Base-by-base conservation (phyloP, 2,797 vertebrate genomes). In the Coccyzus lansbergi region DNA sequence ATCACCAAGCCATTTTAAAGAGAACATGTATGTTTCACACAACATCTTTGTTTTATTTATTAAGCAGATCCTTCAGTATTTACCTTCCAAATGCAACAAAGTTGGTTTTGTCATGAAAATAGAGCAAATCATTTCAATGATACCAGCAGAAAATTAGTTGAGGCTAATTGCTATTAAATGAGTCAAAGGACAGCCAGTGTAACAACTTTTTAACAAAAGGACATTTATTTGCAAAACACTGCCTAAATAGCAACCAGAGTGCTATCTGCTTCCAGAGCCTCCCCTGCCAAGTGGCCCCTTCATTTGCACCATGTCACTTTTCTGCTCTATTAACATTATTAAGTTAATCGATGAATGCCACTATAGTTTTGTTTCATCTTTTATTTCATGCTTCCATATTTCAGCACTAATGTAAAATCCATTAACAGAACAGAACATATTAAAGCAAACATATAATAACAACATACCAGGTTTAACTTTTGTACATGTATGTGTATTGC, bases 221-320 rank as follows among this genome's bases (percentile, higher is more conserved):
- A 24, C 21, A 12, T 72, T 76, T 53, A 58, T 81, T 93, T 93
- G 60, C 49, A 87, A 84, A 93, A 96, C 17, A 29, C 42, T 86
- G 78, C 64, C 62, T 72, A 71, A 95, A 56, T 24, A 71, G 55
- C 72, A 79, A 38, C 2, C 17, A 12, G 31, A 69, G 28, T 13
- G 33, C 28, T 51, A 31, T 24, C 10, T 24, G 8, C 12, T 83
- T 42, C 60, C 38, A 56, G 31, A 82, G 6, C 7, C 33, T 74
- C 46, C 38, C 34, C 60, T 46, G n/a, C 38, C 86, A 69, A 29
- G 1, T 42, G 52, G 34, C 59, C 34, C 29, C 11, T 28, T 87
- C 56, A 25, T 63, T 55, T 82, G 42, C 31, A 85, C 25, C 13
- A 11, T 15, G 31, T 33, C 65, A 67, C 29, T 83, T 67, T 16